phyloP scores from a whole-genome alignment of 2,888 invertebrate genomes.

The Ectemnius lituratus region DNA sequence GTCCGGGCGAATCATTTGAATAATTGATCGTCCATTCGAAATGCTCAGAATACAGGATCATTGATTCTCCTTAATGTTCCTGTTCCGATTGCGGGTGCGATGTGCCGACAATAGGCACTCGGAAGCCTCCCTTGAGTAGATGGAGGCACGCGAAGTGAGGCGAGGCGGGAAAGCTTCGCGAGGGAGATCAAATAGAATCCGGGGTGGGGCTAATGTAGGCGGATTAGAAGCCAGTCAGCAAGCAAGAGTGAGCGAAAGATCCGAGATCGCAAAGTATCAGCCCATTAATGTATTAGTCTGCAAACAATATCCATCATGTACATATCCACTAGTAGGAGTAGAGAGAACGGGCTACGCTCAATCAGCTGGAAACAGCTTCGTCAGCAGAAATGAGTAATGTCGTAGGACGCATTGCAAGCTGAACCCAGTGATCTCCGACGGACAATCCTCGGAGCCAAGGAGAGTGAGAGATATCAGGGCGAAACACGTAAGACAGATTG shows the following conservation, averaged over 20 bases:
- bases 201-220: constrained; percentile 9
- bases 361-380: no score
- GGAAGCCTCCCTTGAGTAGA: constrained; percentile 22
- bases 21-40: constrained; percentile 55
- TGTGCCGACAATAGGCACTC: constrained; percentile 29
- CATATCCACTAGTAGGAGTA: not conserved
- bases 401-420: no score
- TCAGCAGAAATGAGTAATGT: no score
- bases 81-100: constrained; percentile 31
- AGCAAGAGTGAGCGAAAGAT: not conserved
- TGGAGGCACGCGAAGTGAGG: constrained; percentile 17
- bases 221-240: not conserved
- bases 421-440: constrained; percentile 3
- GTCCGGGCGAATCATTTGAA: constrained; percentile 58
- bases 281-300: constrained; percentile 1
- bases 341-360: no score
- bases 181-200: constrained; percentile 22
- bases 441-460: constrained; percentile 27
- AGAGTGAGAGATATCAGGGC: constrained; percentile 37
- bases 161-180: constrained; percentile 14
- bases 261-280: not conserved
- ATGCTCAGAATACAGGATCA: constrained; percentile 46
- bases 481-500: no score
- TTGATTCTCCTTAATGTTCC: constrained; percentile 55
- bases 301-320: constrained; percentile 7